A percentile compares a stretch with the other conserved stretches of the same genome.
phyloP scores from a whole-genome alignment of 2,797 vertebrate species.

The Taeniopygia guttata region DNA sequence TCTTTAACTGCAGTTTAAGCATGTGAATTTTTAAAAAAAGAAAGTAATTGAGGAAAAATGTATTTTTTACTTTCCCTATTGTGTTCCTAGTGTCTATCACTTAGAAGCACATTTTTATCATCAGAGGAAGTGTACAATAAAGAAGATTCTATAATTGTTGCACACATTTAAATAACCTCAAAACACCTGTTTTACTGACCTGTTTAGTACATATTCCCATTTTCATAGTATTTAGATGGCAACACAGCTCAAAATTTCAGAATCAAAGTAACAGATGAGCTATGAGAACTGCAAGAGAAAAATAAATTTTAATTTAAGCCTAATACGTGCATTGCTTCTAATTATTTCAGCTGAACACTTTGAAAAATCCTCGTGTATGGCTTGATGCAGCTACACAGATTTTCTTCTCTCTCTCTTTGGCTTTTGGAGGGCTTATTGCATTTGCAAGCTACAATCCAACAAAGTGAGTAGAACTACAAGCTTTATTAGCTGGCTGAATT shows the following conservation, averaged over 20 bases:
- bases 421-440: constrained; percentile 88
- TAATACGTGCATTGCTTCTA: background rate
- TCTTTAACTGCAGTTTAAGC: background rate
- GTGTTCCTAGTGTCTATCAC: background rate
- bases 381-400: constrained; percentile 92
- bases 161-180: background rate
- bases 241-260: background rate
- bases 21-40: background rate
- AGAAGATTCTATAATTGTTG: background rate
- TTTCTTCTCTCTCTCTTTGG: constrained; percentile 92
- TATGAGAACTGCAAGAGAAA: background rate
- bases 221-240: background rate
- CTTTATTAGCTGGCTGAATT: background rate
- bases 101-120: background rate
- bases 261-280: background rate
- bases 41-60: background rate
- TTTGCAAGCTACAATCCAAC: constrained; percentile 89
- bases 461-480: constrained; percentile 69
- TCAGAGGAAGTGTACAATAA: background rate
- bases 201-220: background rate
- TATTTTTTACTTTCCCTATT: background rate
- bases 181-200: background rate
- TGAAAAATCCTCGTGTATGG: constrained; percentile 87
- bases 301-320: background rate
- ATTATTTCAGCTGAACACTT: constrained; percentile 74